Conservation (phyloP, 2,113 vertebrate species). For the Pseudonaja textilis region DNA sequence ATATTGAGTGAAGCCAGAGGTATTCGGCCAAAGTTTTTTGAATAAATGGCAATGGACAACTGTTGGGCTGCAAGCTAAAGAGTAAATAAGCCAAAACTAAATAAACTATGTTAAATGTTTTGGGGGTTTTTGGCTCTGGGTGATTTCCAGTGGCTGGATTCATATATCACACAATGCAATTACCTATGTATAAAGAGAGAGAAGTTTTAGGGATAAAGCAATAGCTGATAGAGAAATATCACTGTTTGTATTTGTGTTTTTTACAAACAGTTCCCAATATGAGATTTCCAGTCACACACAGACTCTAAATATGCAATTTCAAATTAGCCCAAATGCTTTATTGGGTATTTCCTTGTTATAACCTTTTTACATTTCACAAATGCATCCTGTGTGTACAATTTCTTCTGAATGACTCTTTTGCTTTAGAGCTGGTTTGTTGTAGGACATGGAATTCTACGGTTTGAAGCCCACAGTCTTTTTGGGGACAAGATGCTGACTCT, state of each 20-base stretch:
- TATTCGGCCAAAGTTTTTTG: neutral
- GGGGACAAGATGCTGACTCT: neutral
- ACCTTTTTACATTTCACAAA: neutral
- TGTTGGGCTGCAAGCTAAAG: neutral
- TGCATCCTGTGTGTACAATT: neutral
- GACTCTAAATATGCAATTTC: neutral
- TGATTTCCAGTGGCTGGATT: neutral
- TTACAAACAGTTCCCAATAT: neutral
- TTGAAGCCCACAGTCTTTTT: neutral
- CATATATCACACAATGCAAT: neutral
- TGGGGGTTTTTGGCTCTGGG: neutral
- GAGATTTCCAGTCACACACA: neutral
- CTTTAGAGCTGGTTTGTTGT: neutral
- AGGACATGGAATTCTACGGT: neutral
- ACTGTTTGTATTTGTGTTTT: neutral
- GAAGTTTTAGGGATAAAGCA: neutral
- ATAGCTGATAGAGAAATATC: neutral
- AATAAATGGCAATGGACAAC: neutral
- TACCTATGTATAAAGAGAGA: neutral
- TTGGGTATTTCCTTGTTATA: neutral
- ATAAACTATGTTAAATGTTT: neutral
- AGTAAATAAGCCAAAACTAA: neutral
- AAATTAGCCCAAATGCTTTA: neutral
- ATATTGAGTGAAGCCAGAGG: neutral
- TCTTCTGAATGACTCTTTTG: neutral